Evolutionary conservation across 2,888 invertebrate genomes (phyloP), one percentile per base, ranked within the genome.

Genomic region (Panopea generosa): DNA sequence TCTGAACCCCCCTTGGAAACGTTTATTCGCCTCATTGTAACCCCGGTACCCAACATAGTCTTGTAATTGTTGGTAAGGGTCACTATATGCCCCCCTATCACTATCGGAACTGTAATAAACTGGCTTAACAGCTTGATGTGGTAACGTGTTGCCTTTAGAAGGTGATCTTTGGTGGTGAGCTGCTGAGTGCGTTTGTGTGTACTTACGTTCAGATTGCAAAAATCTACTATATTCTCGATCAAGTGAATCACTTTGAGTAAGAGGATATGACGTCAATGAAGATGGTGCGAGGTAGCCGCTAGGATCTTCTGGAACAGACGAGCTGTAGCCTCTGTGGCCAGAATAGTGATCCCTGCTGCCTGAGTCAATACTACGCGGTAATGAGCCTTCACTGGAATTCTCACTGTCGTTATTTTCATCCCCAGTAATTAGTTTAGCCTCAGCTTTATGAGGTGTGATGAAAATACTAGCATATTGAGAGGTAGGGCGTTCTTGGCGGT

Each of bases 391-490:
- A 79, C 89, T 90, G 4, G 88, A 87, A 66, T 88, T 84, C 50
- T 88, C 89, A 77, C 89, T 89, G 53, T 89, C 88, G 55, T 85
- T 81, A 11, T 82, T 80, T 20, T 84, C 85, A 53, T 87, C 88
- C 29, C 86, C 86, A 7, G 84, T 84, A 6, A 89, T 68, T 56
- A 90, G 82, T 74, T 88, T 87, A 27, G 90, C 90, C 80, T 90
- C 89, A 9, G 90, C 90, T 61, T 86, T 84, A 57, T 88, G 88
- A 47, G 90, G 90, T 29, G 88, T 85, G 52, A 90, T 90, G 79
- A 87, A 90, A 78, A 90, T 89, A 84, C 90, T 90, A 66, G 90
- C 89, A 75, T 89, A 89, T 61, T 86, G 86, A 47, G 89, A 87
- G 61, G 82, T 76, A 62, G 76, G 69, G 74, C 77, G 78, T 67